A percentile compares a stretch with the other conserved stretches of the same genome.
These are phyloP conservation scores for Ips nitidus DNA, from an alignment of 1,140 invertebrate genomes.

Conservation along the genomic window DNA sequence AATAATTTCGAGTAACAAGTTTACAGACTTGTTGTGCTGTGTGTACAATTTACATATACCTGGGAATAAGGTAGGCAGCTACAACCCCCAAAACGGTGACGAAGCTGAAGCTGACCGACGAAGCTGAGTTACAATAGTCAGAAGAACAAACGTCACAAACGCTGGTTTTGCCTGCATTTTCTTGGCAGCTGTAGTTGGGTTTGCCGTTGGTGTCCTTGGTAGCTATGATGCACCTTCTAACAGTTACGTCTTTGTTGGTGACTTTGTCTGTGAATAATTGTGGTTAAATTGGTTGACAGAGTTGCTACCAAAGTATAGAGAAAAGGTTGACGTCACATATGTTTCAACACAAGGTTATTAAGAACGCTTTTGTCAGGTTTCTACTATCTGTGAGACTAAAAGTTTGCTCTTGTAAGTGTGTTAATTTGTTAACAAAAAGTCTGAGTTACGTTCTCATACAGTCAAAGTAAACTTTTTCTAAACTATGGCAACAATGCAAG, in stretches of 20 bases:
- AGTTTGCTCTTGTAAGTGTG: not conserved
- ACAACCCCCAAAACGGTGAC: constrained; percentile 50
- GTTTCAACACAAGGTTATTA: no score
- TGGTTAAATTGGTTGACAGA: not conserved
- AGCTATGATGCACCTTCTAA: constrained; percentile 33
- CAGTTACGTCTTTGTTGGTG: constrained; percentile 31
- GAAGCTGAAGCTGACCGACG: constrained; percentile 52
- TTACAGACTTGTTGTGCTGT: no score
- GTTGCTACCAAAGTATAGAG: no score
- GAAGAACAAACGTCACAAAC: constrained; percentile 55
- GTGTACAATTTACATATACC: constrained; percentile 4
- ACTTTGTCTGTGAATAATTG: constrained; percentile 31
- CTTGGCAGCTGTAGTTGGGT: constrained; percentile 3
- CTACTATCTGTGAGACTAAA: not conserved
- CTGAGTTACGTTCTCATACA: no score
- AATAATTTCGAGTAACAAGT: no score
- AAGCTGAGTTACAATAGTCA: constrained; percentile 59
- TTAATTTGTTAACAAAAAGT: no score
- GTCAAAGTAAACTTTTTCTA: no score
- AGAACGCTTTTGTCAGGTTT: no score
- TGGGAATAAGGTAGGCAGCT: constrained; percentile 45
- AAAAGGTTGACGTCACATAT: no score
- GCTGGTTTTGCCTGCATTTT: constrained; percentile 14
- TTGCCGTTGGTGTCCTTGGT: constrained; percentile 19
- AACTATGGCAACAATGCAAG: no score